Base-by-base conservation (phyloP, 1,140 invertebrate genomes). In the Eulimnadia texana region DNA sequence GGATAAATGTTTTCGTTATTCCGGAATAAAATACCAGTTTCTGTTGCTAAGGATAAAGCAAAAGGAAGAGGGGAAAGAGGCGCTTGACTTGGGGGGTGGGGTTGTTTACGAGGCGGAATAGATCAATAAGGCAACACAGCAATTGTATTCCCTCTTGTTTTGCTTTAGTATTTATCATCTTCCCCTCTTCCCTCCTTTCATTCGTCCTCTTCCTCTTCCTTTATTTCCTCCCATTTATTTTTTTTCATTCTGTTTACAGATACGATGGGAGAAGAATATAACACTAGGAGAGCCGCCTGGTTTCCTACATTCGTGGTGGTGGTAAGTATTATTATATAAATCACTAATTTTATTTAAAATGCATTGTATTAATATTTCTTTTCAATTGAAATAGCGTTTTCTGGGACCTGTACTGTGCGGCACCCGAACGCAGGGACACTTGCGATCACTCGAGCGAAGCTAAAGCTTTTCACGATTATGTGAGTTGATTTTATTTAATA, bases 241-340 rank as follows among this genome's bases (percentile, higher is more conserved):
- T 42, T 42, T 42, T 9, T 42, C 33, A 6, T 6, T 42, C 33
- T n/a, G n/a, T 42, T 42, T 16, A 42, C 6, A 92, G 83, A 91
- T 93, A 70, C 80, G 89, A 82, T 92, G 89, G 90, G 88, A 93
- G 78, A 91, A 93, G 79, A 97, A 97, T 75, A 97, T 97, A 74
- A 95, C 92, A 67, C 80, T 97, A 72, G 93, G 93, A 13, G 93
- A 98, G 74, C 92, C 93, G 65, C 94, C 94, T 60, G 94, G 92
- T 73, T 98, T 98, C 78, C 78, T 98, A 66, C 91, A 97, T 74
- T 96, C 93, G 50, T 98, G 95, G 95, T 98, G 93, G 93, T 96
- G 93, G 88, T 91, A 78, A 84, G 85, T 80, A 61, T 33, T 58
- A n/a, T n/a, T 13, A 49, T 11, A 19, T 20, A 11, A 50, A 1